These are phyloP conservation scores for Lagria hirta DNA, from an alignment of 2,888 invertebrate species.

Conservation along the genomic window DNA sequence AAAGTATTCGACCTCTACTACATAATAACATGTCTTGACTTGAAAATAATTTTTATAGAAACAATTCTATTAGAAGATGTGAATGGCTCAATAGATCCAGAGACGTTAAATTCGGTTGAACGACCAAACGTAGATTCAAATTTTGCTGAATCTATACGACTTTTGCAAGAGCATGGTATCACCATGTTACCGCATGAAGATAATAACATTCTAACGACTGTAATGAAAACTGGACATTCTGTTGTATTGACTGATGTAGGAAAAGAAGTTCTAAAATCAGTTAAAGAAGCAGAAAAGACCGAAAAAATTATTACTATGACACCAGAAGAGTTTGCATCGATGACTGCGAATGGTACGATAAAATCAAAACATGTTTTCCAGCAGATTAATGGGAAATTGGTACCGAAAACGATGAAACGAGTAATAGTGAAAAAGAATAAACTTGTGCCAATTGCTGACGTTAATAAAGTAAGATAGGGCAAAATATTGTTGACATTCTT, in stretches of 20 bases:
- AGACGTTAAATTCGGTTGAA: conserved; percentile 10
- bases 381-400: conserved; percentile 38
- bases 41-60: conserved; percentile 15
- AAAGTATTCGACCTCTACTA: too few species aligned
- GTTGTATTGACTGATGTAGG: conserved; percentile 83
- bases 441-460: conserved; percentile 39
- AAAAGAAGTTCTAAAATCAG: conserved; percentile 69
- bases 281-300: conserved; percentile 49
- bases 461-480: conserved; percentile 23
- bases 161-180: conserved; percentile 83
- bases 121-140: conserved; percentile 4
- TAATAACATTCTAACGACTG: conserved; percentile 71
- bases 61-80: conserved; percentile 24
- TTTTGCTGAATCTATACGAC: conserved; percentile 58
- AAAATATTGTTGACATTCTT: conserved; percentile 10
- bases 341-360: conserved; percentile 36
- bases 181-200: conserved; percentile 79
- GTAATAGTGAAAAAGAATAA: conserved; percentile 51
- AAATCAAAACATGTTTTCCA: conserved; percentile 31
- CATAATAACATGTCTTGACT: too few species aligned
- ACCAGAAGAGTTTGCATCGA: conserved; percentile 57
- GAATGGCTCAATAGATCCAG: conserved; percentile 20
- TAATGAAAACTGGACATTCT: conserved; percentile 83
- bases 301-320: conserved; percentile 56
- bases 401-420: conserved; percentile 41